Conservation (phyloP, 2,113 vertebrate species). For the Synodontis membranacea region DNA sequence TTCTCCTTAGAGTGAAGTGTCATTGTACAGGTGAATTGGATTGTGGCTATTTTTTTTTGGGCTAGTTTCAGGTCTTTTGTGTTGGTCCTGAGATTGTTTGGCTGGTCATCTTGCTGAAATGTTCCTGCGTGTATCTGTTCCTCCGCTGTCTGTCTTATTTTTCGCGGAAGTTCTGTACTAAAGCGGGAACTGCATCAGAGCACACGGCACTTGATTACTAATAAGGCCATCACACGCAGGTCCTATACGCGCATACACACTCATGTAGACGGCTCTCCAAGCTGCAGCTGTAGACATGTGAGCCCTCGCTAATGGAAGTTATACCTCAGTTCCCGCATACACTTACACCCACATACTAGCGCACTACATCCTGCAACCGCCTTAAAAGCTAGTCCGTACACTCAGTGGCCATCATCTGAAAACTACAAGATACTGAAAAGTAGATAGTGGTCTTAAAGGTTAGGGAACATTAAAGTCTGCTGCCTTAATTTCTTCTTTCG, state of each 20-base stretch:
- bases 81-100: not conserved
- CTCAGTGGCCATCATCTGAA: not conserved
- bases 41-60: not conserved
- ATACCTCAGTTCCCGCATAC: not conserved
- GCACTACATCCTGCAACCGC: not conserved
- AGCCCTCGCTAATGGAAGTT: not conserved
- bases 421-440: not conserved
- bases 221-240: not conserved
- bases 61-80: not conserved
- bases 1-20: not conserved
- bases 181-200: not conserved
- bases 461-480: not conserved
- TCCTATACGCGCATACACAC: not conserved
- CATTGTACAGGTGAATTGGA: not conserved
- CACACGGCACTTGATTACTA: not conserved
- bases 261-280: not conserved
- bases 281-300: too few relatives aligned
- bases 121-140: not conserved
- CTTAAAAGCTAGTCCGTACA: not conserved
- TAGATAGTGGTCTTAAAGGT: not conserved
- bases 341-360: not conserved
- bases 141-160: not conserved
- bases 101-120: not conserved
- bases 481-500: not conserved
- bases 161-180: not conserved